Evolutionary conservation across 1,140 invertebrate genomes (phyloP), one percentile per base, ranked within the genome.

Genomic region (Cryptotermes secundus): DNA sequence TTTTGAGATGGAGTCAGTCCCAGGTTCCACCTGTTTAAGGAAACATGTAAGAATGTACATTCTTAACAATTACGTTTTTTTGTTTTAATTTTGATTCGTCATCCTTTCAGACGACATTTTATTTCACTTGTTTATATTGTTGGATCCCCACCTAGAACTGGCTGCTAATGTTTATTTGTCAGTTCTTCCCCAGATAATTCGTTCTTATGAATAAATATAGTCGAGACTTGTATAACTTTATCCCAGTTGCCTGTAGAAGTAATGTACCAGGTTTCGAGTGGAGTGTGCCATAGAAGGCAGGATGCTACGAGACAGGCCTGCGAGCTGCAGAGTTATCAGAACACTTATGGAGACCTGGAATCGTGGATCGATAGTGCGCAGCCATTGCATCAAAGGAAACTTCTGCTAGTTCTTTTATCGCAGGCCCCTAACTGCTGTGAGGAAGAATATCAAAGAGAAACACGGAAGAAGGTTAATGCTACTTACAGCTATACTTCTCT

Each of bases 371-470:
- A 72, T 72, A n/a, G n/a, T 14, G 38, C 59, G 26, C n/a, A 72
- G 59, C 31, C 59, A 31, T 31, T 72, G 59, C 59, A 72, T 72
- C 26, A 72, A 72, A 31, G 59, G 16, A 72, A 72, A 72, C 59
- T 31, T 72, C 31, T 72, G 26, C 26, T 72, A 72, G 59, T 72
- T n/a, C 59, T 72, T 72, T 72, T 31, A 72, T 72, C 59, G 59
- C n/a, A 72, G 59, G 7, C 59, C 59, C 16, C n/a, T 26, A 38
- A 38, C 38, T 12, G 59, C 59, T 72, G 59, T 72, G 59, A 72
- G 31, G 59, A 72, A 72, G 59, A 72, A 72, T 72, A n/a, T 72
- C 59, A 72, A 72, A 72, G 26, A 72, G n/a, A 72, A 31, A n/a
- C 1, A 10, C 6, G 59, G n/a, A 16, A 72, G n/a, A 9, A n/a